A percentile compares a stretch with the other conserved stretches of the same genome.
phyloP scores from a whole-genome alignment of 2,888 invertebrate genomes.

The Leistus spinibarbis region DNA sequence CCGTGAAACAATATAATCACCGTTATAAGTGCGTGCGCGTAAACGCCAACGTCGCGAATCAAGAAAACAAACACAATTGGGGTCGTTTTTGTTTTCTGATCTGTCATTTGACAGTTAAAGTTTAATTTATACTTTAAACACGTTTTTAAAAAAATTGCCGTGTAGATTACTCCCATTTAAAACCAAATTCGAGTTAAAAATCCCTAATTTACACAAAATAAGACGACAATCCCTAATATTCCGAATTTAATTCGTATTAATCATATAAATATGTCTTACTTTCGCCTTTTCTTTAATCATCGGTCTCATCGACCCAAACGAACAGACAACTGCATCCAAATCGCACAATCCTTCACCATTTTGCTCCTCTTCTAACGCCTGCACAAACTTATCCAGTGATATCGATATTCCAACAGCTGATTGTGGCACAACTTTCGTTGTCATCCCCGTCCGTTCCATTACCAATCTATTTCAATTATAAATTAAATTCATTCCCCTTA shows the following conservation, averaged over 20 bases:
- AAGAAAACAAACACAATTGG: no score
- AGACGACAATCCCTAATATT: no score
- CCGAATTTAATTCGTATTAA: not conserved
- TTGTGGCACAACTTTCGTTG: conserved; percentile 55
- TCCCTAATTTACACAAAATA: no score
- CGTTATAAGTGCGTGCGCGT: no score
- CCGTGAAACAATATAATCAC: no score
- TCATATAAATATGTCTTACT: conserved; percentile 46
- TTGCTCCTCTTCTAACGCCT: conserved; percentile 62
- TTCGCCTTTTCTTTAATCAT: conserved; percentile 63
- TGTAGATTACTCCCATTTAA: no score
- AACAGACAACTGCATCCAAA: conserved; percentile 72
- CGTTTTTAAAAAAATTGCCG: no score
- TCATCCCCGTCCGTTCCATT: conserved; percentile 52
- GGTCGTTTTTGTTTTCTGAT: no score
- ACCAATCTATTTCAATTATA: conserved; percentile 18
- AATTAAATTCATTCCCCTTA: not conserved
- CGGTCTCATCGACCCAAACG: conserved; percentile 62
- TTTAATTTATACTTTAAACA: no score
- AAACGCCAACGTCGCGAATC: no score
- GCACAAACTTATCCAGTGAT: conserved; percentile 78
- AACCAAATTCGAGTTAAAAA: no score
- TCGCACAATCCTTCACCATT: conserved; percentile 57
- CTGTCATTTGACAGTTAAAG: no score
- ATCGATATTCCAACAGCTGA: conserved; percentile 84